These are phyloP conservation scores for Oncorhynchus gorbuscha DNA, from an alignment of 2,113 vertebrate genomes.

Conservation along the genomic window DNA sequence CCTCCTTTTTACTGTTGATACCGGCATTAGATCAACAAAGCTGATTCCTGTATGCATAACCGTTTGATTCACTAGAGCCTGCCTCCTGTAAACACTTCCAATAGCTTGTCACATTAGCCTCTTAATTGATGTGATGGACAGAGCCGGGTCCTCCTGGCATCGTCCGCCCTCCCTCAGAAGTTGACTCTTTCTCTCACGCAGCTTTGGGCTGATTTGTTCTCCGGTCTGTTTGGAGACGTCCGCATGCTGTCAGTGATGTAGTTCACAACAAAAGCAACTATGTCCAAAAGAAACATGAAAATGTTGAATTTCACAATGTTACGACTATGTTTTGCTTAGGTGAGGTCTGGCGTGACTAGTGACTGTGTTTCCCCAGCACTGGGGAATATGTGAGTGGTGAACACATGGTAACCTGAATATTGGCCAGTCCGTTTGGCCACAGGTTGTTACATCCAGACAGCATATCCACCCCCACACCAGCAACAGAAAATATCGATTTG, in stretches of 20 bases:
- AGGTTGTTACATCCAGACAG: too few species aligned
- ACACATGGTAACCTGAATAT: too few species aligned
- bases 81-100: slow-evolving; percentile 33
- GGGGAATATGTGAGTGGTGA: too few species aligned
- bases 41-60: slow-evolving; percentile 20
- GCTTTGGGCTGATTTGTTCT: slow-evolving; percentile 33
- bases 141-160: neutral
- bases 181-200: slow-evolving; percentile 40
- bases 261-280: too few species aligned
- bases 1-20: slow-evolving; percentile 14
- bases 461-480: neutral
- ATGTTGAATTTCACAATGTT: too few species aligned
- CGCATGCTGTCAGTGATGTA: too few species aligned
- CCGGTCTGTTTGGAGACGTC: neutral
- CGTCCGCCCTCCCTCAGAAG: neutral
- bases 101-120: slow-evolving; percentile 23
- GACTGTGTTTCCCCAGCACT: too few species aligned
- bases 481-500: neutral
- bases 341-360: too few species aligned
- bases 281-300: too few species aligned
- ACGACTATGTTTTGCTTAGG: too few species aligned
- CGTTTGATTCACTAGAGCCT: slow-evolving; percentile 16
- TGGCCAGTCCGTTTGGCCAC: too few species aligned
- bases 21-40: slow-evolving; percentile 28
- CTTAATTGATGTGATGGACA: slow-evolving; percentile 18